Evolutionary conservation across 2,113 vertebrate species (phyloP).

Genomic region (Natator depressus): DNA sequence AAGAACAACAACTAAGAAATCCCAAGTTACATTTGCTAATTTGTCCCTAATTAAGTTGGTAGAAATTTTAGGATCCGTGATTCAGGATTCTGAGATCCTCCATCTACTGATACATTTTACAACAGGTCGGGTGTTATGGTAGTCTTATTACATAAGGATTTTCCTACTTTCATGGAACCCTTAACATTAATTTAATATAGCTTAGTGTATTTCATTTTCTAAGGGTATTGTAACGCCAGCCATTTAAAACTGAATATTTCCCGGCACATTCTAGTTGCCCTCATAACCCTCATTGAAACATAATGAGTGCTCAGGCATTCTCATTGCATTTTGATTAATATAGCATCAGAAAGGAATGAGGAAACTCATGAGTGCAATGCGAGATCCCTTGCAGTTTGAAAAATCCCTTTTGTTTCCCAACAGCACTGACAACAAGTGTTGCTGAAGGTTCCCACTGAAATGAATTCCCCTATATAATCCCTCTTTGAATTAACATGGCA

Average conservation of each 20-base stretch:
- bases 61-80: background rate
- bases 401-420: background rate
- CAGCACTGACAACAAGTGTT: background rate
- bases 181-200: background rate
- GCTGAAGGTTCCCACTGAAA: background rate
- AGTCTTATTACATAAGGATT: background rate
- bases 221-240: background rate
- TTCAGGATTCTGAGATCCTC: background rate
- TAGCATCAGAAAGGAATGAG: background rate
- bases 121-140: background rate
- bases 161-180: background rate
- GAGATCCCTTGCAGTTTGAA: background rate
- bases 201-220: conserved; percentile 19
- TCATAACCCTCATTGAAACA: background rate
- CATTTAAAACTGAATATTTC: conserved; percentile 2
- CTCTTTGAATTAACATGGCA: background rate
- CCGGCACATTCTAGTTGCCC: conserved; percentile 2
- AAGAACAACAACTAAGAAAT: conserved; percentile 34
- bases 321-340: background rate
- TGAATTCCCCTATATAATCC: background rate
- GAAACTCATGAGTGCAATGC: background rate
- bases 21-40: background rate
- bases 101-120: background rate
- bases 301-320: background rate
- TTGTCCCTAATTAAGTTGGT: conserved; percentile 3